Evolutionary conservation across 2,113 vertebrate genomes (phyloP), one percentile per base, ranked within the genome.

Genomic region (Pomatostomus ruficeps): DNA sequence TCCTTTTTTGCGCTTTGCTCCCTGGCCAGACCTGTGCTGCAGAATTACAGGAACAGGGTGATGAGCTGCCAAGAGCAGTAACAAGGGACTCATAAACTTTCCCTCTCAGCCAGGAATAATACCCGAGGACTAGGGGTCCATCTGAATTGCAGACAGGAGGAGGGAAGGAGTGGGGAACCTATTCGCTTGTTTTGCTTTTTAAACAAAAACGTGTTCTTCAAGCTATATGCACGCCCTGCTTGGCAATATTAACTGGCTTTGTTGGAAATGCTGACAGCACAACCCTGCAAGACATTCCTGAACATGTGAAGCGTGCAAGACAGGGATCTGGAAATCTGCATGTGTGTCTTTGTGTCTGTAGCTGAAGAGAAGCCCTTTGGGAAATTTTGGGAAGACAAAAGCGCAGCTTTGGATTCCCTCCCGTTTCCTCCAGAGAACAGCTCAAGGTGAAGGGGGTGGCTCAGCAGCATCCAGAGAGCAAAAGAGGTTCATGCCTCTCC

Each of bases 51-150:
- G 83, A 96, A 90, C 6, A 93, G 68, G 71, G 52, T 90, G 91
- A 94, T 87, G 83, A 80, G 79, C 91, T 96, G 96, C 96, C 97
- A 97, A 96, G 63, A 89, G 54, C 66, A 28, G 43, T 87, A 96
- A 93, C 91, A 55, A 89, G 93, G 89, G 91, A 82, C 74, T 82
- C 79, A 68, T 84, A 95, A 95, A 94, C 79, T 59, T 78, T 83
- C 73, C 72, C 61, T 76, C 88, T 89, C 84, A 94, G 89, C 94
- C 91, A 92, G 92, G 58, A 92, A 95, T 96, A 96, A 96, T 91
- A 97, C 74, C 45, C 36, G 3, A 85, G 93, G 87, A 93, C 82
- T 55, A 83, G 55, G 66, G 85, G 92, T 79, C 89, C 65, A 57
- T 79, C 66, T 63, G 87, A 96, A 86, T 23, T 93, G 67, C 87